phyloP scores from a whole-genome alignment of 2,113 vertebrate species.

The Hemiscyllium ocellatum region DNA sequence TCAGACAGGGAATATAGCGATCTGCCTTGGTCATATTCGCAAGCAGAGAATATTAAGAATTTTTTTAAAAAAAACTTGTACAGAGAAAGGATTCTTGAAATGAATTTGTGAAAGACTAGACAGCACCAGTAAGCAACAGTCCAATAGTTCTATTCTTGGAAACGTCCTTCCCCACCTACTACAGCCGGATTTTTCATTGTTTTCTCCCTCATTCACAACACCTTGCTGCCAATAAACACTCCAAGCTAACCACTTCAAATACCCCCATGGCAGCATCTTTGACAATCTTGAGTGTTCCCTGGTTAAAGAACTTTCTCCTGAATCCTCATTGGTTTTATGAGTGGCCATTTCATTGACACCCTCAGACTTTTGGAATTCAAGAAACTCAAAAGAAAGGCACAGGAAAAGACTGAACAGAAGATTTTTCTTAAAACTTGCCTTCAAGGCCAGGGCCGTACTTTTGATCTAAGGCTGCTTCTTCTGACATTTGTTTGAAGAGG shows the following conservation, averaged over 20 bases:
- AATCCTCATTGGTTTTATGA: background rate
- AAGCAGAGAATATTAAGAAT: background rate
- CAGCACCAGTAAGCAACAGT: background rate
- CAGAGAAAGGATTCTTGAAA: background rate
- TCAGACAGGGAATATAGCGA: background rate
- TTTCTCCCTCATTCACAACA: background rate
- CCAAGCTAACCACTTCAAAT: background rate
- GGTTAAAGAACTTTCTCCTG: background rate
- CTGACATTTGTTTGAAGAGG: slow-evolving; percentile 73
- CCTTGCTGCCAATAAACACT: background rate
- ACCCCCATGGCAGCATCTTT: background rate
- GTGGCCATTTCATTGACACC: background rate
- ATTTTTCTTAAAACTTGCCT: slow-evolving; percentile 39
- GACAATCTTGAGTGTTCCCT: background rate
- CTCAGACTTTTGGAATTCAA: background rate
- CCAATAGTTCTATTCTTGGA: background rate
- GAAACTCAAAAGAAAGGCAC: background rate
- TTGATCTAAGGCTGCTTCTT: slow-evolving; percentile 77
- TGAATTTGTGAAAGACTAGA: background rate
- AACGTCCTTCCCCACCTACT: background rate
- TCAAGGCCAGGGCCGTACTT: slow-evolving; percentile 47
- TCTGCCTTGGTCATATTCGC: background rate
- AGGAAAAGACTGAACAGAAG: background rate
- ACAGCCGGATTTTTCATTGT: background rate
- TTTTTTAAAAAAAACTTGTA: background rate